phyloP scores from a whole-genome alignment of 2,797 vertebrate species.

The Chiroxiphia lanceolata region DNA sequence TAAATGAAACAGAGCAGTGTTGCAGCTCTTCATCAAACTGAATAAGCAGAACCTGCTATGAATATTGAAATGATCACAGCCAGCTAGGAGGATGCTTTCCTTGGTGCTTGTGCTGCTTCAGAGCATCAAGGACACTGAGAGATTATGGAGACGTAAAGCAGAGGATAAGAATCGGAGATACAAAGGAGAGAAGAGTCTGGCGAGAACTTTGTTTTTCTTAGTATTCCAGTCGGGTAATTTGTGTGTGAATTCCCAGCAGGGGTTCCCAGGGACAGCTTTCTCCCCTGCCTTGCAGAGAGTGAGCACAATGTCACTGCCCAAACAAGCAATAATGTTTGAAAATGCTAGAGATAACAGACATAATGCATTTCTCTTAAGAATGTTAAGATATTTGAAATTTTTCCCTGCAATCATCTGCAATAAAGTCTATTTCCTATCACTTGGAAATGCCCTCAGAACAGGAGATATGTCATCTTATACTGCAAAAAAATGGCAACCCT shows the following conservation, averaged over 20 bases:
- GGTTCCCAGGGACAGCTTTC: not conserved
- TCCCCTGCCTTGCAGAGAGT: not conserved
- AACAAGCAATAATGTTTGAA: not conserved
- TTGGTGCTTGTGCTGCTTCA: not conserved
- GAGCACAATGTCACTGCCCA: not conserved
- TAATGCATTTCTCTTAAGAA: not conserved
- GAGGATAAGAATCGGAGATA: not conserved
- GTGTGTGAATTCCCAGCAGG: not conserved
- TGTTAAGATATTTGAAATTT: not conserved
- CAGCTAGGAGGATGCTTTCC: not conserved
- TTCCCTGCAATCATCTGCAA: conserved; percentile 14
- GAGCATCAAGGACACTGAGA: not conserved
- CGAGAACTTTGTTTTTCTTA: not conserved
- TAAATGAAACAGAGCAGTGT: not conserved
- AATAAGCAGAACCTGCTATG: not conserved
- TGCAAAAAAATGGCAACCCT: not conserved
- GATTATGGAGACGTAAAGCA: not conserved
- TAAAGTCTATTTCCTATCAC: not conserved
- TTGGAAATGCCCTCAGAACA: not conserved
- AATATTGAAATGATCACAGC: not conserved
- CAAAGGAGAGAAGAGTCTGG: not conserved
- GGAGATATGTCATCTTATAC: not conserved
- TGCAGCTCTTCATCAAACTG: not conserved
- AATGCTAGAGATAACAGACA: not conserved
- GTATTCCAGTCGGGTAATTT: not conserved